Base-by-base conservation (phyloP, 2,113 vertebrate genomes). In the Otocyon megalotis region DNA sequence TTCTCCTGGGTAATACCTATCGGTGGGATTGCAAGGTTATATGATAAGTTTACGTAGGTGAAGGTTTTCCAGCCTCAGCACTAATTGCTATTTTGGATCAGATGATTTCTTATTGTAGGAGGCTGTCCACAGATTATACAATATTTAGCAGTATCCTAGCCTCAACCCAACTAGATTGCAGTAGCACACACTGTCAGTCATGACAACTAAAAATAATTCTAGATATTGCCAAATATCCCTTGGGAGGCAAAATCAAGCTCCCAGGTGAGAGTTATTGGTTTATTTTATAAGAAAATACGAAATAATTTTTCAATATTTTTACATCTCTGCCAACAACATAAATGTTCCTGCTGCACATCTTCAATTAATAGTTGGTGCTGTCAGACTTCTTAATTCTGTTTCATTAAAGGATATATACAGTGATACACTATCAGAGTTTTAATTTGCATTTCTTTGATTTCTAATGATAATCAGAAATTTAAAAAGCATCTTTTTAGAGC, bases 391-490 rank as follows among this genome's bases (percentile, higher is more conserved):
- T 62, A 71, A 24, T 71, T 84, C 7, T 54, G 62, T 17, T 17
- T 62, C 54, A 89, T 32, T 87, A 12, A 56, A 67, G 16, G 14
- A 67, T 22, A 11, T 13, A 22, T 32, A 26, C 3, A 71, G 16
- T 60, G 12, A n/a, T 35, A 65, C 35, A 9, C 15, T 14, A 60
- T 16, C 30, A 60, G 16, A 15, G 54, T 79, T 85, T n/a, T 16
- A 86, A 20, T 88, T 84, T 74, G 16, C 17, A 58, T 92, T 81
- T 94, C 1, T 63, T 80, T 80, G 10, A 65, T 76, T 93, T 95
- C 30, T 43, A 76, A 56, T 67, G 54, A 30, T 56, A 37, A 76
- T 28, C 62, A 43, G 43, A 43, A 43, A 43, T 43, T 43, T 43
- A 43, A 43, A 43, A 96, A 74, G 2, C 9, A 80, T 69, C 10